A percentile compares a stretch with the other conserved stretches of the same genome.
phyloP scores from a whole-genome alignment of 2,113 vertebrate genomes.

The Hypocryptadius cinnamomeus region DNA sequence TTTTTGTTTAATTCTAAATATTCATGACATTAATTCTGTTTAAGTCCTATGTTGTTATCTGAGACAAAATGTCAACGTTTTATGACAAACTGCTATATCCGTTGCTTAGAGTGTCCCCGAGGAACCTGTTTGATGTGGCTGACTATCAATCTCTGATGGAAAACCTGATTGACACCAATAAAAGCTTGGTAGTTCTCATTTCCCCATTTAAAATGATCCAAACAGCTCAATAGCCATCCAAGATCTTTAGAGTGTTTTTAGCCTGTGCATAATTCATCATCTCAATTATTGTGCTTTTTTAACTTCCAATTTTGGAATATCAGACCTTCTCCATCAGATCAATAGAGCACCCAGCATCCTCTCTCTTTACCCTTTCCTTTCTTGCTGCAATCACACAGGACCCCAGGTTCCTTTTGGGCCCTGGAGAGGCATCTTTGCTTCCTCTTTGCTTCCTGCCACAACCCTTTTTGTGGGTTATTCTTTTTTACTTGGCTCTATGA shows the following conservation, averaged over 20 bases:
- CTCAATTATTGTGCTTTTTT: neutral
- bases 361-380: neutral
- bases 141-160: conserved; percentile 17
- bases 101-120: neutral
- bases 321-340: neutral
- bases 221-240: conserved; percentile 13
- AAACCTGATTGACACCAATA: conserved; percentile 34
- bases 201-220: conserved; percentile 8
- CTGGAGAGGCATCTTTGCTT: neutral
- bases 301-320: neutral
- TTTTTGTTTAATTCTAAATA: conserved; percentile 16
- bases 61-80: conserved; percentile 19
- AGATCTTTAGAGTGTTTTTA: neutral
- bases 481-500: neutral
- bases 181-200: neutral
- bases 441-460: neutral
- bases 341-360: neutral
- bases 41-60: neutral
- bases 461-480: neutral
- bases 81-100: neutral
- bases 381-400: neutral
- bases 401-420: neutral
- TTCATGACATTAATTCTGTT: neutral
- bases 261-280: neutral
- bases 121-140: neutral